Conservation (phyloP, 1,140 invertebrate species). For the Eciton burchellii region DNA sequence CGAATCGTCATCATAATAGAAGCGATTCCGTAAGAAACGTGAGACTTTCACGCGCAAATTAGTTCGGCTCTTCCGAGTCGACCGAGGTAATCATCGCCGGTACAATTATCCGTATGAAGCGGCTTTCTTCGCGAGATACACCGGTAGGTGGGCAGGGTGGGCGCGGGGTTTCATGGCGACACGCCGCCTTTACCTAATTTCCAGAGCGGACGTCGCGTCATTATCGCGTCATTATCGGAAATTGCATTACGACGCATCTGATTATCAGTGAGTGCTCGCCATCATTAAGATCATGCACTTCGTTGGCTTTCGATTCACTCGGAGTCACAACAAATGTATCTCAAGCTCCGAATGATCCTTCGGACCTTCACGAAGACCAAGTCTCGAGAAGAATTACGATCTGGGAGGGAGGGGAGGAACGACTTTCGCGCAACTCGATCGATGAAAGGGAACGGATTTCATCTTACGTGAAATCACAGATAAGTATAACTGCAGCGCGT, state of each 20-base stretch:
- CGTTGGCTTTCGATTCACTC: neutral
- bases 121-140: neutral
- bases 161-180: neutral
- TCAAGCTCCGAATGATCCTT: neutral
- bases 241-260: neutral
- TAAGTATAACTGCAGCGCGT: too few relatives aligned
- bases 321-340: neutral
- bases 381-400: neutral
- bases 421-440: neutral
- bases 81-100: neutral
- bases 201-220: neutral
- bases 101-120: neutral
- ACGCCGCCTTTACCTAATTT: constrained; percentile 30
- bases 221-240: constrained; percentile 21
- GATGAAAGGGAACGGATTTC: neutral
- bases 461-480: neutral
- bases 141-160: neutral
- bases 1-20: constrained; percentile 19
- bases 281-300: constrained; percentile 10
- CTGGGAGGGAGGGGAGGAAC: neutral
- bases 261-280: neutral
- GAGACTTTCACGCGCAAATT: constrained; percentile 14
- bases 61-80: neutral
- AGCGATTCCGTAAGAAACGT: constrained; percentile 24
- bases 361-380: neutral